Conservation (phyloP, 2,797 vertebrate genomes). For the Rhinophrynus dorsalis region DNA sequence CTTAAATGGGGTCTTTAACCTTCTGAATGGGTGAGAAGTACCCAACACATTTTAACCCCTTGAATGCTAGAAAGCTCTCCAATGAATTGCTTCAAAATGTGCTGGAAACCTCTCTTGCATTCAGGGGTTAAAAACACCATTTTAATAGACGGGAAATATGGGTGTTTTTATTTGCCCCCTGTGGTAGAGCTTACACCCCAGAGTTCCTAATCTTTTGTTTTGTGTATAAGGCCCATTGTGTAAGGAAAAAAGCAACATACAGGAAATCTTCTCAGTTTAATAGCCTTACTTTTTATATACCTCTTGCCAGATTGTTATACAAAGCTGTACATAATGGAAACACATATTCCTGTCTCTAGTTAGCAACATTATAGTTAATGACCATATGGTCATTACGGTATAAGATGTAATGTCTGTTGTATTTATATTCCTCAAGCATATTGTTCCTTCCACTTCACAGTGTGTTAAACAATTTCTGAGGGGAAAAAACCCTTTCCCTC, state of each 20-base stretch:
- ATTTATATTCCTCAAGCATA: slow-evolving; percentile 96
- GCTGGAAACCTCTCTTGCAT: too few species aligned
- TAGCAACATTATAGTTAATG: slow-evolving; percentile 90
- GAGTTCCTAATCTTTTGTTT: too few species aligned
- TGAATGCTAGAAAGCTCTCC: too few species aligned
- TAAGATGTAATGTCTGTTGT: slow-evolving; percentile 85
- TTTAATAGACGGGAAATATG: too few species aligned
- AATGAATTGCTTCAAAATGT: too few species aligned
- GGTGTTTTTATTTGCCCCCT: too few species aligned
- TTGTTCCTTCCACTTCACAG: slow-evolving; percentile 93
- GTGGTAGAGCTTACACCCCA: too few species aligned
- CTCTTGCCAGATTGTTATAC: slow-evolving; percentile 76
- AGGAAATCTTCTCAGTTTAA: slow-evolving; percentile 67
- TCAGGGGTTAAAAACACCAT: too few species aligned
- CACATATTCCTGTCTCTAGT: slow-evolving; percentile 78
- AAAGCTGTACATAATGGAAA: slow-evolving; percentile 79
- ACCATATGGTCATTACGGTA: slow-evolving; percentile 92
- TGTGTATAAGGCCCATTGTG: too few species aligned
- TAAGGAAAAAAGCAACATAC: slow-evolving; percentile 46
- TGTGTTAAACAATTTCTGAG: slow-evolving; percentile 86
- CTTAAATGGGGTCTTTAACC: too few species aligned
- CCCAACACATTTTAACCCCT: too few species aligned
- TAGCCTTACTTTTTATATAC: slow-evolving; percentile 65
- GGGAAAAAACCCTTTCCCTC: slow-evolving; percentile 80
- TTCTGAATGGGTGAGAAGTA: too few species aligned